Evolutionary conservation across 2,888 invertebrate species (phyloP).

Genomic region (Erebia palarica): DNA sequence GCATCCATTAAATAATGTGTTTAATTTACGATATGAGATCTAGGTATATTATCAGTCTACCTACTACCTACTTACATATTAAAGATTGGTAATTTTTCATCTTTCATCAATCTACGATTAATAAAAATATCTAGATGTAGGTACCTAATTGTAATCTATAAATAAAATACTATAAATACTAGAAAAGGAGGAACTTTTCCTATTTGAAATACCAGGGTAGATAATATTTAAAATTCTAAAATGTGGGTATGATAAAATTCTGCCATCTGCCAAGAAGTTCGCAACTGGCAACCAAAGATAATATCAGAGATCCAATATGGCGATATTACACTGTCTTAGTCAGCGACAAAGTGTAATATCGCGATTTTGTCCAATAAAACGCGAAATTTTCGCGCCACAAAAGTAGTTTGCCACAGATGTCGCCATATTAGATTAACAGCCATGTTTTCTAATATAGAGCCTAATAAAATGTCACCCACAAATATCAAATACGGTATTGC

Average conservation of each 20-base stretch:
- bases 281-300: constrained; percentile 15
- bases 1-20: too few species aligned
- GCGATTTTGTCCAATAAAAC: constrained; percentile 41
- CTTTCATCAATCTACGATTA: too few species aligned
- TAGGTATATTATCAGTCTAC: too few species aligned
- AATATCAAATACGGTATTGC: constrained; percentile 48
- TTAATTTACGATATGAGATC: too few species aligned
- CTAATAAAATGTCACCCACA: constrained; percentile 26
- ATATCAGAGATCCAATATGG: constrained; percentile 31
- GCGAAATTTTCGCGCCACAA: constrained; percentile 21
- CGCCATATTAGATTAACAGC: constrained; percentile 43
- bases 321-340: constrained; percentile 39
- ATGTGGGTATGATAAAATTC: background rate
- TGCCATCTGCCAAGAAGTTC: background rate
- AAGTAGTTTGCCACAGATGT: constrained; percentile 51
- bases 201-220: too few species aligned
- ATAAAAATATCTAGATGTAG: too few species aligned
- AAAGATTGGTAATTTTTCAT: too few species aligned
- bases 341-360: constrained; percentile 52
- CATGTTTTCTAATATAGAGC: constrained; percentile 35
- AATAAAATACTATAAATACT: too few species aligned
- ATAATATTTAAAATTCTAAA: background rate
- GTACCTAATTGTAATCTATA: too few species aligned
- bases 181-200: too few species aligned
- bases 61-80: too few species aligned